phyloP scores from a whole-genome alignment of 2,797 vertebrate genomes.

The Phrynocephalus vlangalii region DNA sequence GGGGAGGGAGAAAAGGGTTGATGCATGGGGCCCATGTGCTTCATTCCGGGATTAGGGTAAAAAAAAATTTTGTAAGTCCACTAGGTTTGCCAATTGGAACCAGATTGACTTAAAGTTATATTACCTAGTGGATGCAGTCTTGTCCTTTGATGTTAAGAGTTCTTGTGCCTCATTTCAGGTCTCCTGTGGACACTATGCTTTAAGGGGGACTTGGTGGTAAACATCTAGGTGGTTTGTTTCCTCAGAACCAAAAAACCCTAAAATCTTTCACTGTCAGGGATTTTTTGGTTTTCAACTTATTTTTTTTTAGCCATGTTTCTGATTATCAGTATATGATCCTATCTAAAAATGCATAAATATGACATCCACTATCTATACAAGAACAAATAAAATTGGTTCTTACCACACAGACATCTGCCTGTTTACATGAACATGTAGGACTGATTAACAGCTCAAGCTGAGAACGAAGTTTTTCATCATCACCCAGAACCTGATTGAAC shows the following conservation, averaged over 20 bases:
- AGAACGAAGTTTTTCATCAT: conserved; percentile 93
- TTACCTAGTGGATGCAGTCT: too few relatives aligned
- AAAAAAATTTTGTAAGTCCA: too few relatives aligned
- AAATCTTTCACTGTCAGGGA: not conserved
- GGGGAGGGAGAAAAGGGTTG: too few relatives aligned
- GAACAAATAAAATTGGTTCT: conserved; percentile 65
- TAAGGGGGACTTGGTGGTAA: too few relatives aligned
- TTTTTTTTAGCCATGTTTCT: not conserved
- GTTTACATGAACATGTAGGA: conserved; percentile 97
- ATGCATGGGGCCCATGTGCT: too few relatives aligned
- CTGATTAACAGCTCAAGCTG: conserved; percentile 96
- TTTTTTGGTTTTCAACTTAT: too few relatives aligned
- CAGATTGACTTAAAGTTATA: too few relatives aligned
- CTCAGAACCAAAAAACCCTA: not conserved
- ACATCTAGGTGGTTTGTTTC: too few relatives aligned
- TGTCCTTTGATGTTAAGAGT: too few relatives aligned
- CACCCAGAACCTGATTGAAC: conserved; percentile 97
- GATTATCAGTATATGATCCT: not conserved
- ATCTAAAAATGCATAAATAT: not conserved
- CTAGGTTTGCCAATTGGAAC: too few relatives aligned
- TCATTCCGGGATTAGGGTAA: too few relatives aligned
- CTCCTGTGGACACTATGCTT: not conserved
- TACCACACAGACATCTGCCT: conserved; percentile 98
- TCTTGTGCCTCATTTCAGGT: too few relatives aligned
- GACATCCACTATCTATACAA: not conserved